Evolutionary conservation across 2,797 vertebrate species (phyloP), one percentile per base, ranked within the genome.

Genomic region (Chrysolophus pictus): DNA sequence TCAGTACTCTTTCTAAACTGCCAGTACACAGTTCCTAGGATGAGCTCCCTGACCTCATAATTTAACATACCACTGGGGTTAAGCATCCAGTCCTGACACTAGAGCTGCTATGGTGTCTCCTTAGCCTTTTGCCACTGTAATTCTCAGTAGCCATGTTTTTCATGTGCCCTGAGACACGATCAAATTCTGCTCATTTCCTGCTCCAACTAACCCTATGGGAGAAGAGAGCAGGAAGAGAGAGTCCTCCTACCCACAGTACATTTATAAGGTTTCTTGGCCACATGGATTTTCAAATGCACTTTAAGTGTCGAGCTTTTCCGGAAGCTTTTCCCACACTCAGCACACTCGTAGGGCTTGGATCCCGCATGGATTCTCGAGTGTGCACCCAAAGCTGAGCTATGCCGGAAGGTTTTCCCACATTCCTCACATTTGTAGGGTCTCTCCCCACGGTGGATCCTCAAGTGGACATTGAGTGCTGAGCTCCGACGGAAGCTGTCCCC

Each of bases 281-380:
- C 4, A 1, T 97, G 96, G 46, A 89, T 95, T 93, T 94, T 96
- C 90, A 94, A 80, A 74, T 96, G 96, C 41, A 95, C 91, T 75
- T 91, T 86, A 47, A 97, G 91, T 0, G 88, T 67, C 0, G 96
- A 96, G 77, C 81, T 97, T 68, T 96, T 95, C 53, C 58, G 64
- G 73, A 97, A 96, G 49, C 71, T 84, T 59, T 92, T 97, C 42
- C 94, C 93, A n/a, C 96, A 97, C 73, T 95, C 80, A 0, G 35
- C 0, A 0, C 95, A 96, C 31, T 64, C 7, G 0, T 80, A 96
- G 71, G 94, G 94, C 71, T 93, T 93, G 78, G 77, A 73, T 84
- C 94, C 93, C 0, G 18, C 4, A 0, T 96, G 96, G 88, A 95
- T 91, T 67, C 92, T 94, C 51, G 91, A 73, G 62, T 96, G 96